phyloP scores from a whole-genome alignment of 2,113 vertebrate genomes.

The Epinephelus moara region DNA sequence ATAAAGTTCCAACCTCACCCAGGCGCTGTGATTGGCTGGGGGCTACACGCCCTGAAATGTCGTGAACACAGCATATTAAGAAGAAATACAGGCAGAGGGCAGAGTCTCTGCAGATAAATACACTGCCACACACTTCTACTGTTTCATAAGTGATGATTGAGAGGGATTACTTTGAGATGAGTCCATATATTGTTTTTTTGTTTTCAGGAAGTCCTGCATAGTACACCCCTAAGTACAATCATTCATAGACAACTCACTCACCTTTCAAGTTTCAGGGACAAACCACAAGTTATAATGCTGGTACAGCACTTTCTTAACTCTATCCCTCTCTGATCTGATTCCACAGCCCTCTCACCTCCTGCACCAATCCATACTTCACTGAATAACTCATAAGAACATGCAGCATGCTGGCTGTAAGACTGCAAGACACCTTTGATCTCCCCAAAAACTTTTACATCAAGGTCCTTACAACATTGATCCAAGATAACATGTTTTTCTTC shows the following conservation, averaged over 20 bases:
- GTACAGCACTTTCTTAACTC: slow-evolving; percentile 3
- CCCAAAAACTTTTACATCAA: slow-evolving; percentile 57
- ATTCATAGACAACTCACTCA: background rate
- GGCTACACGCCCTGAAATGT: no score
- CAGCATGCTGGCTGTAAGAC: slow-evolving; percentile 29
- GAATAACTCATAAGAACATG: slow-evolving; percentile 74
- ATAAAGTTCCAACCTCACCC: no score
- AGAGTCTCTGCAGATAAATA: no score
- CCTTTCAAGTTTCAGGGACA: slow-evolving; percentile 13
- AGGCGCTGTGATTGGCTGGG: no score
- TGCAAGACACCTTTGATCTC: slow-evolving; percentile 47
- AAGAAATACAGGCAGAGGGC: no score
- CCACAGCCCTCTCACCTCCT: slow-evolving; percentile 34
- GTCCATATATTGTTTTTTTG: no score
- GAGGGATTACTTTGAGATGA: no score
- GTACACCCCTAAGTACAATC: background rate
- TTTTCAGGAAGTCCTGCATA: background rate
- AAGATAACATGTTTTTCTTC: slow-evolving; percentile 55
- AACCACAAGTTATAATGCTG: slow-evolving; percentile 1
- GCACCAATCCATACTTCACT: slow-evolving; percentile 53
- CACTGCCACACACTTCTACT: no score
- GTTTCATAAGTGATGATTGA: no score
- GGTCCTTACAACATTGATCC: slow-evolving; percentile 38
- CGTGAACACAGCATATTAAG: no score
- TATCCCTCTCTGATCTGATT: slow-evolving; percentile 1